Conservation (phyloP, 2,797 vertebrate genomes). For the Peromyscus nudipes region DNA sequence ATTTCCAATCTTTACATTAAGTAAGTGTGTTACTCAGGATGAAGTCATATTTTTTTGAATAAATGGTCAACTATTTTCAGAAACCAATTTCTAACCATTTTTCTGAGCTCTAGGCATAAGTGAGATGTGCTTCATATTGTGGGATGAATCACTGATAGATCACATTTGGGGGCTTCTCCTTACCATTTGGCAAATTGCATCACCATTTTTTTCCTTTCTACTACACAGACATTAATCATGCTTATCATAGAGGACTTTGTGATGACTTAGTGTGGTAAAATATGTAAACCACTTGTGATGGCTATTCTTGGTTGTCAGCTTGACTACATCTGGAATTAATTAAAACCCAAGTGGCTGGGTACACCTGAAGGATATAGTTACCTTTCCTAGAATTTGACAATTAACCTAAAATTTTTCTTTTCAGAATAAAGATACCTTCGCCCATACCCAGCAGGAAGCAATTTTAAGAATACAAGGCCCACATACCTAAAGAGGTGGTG, state of each 20-base stretch:
- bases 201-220: neutral
- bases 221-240: constrained; percentile 24
- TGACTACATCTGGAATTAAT: neutral
- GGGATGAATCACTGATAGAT: neutral
- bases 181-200: constrained; percentile 2
- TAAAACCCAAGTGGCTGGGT: neutral
- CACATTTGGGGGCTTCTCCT: neutral
- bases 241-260: neutral
- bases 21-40: neutral
- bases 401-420: no score
- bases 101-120: neutral
- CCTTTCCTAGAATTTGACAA: no score
- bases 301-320: neutral
- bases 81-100: constrained; percentile 49
- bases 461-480: no score
- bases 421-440: no score
- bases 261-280: constrained; percentile 7
- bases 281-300: neutral
- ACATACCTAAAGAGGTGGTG: no score
- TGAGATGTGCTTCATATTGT: constrained; percentile 33
- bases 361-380: no score
- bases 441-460: no score
- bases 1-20: constrained; percentile 54
- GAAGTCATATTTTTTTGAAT: neutral
- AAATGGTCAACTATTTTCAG: constrained; percentile 12